phyloP scores from a whole-genome alignment of 2,797 vertebrate species.

The Siniperca obscura region DNA sequence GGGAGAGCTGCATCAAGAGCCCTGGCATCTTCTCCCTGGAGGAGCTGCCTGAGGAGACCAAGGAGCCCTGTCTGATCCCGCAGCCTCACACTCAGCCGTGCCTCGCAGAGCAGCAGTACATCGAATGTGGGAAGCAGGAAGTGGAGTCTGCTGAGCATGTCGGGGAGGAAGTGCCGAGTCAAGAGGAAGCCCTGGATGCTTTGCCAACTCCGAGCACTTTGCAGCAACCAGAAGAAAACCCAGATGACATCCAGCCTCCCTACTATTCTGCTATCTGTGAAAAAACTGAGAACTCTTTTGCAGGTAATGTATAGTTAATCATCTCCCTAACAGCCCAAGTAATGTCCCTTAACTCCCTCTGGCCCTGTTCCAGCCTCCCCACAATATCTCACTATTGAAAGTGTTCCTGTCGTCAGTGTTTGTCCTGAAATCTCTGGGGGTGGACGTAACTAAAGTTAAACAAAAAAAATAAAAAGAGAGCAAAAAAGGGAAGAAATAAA shows the following conservation, averaged over 20 bases:
- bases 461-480: constrained; percentile 52
- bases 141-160: constrained; percentile 37
- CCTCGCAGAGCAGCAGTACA: constrained; percentile 79
- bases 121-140: constrained; percentile 76
- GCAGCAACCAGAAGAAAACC: constrained; percentile 64
- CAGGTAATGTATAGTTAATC: constrained; percentile 88
- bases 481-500: constrained; percentile 55
- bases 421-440: constrained; percentile 74
- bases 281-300: constrained; percentile 85
- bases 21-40: constrained; percentile 87
- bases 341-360: constrained; percentile 34
- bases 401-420: constrained; percentile 58
- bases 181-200: constrained; percentile 42
- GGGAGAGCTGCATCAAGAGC: constrained; percentile 85
- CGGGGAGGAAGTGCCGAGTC: constrained; percentile 17
- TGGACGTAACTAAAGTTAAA: constrained; percentile 63
- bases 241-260: constrained; percentile 76
- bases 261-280: constrained; percentile 86
- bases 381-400: constrained; percentile 49
- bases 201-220: constrained; percentile 33
- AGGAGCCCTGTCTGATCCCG: constrained; percentile 69
- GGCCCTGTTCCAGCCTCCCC: constrained; percentile 31
- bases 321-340: constrained; percentile 46
- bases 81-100: constrained; percentile 53
- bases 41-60: constrained; percentile 82